Conservation (phyloP, 2,888 invertebrate genomes). For the Chrysodeixis includens region DNA sequence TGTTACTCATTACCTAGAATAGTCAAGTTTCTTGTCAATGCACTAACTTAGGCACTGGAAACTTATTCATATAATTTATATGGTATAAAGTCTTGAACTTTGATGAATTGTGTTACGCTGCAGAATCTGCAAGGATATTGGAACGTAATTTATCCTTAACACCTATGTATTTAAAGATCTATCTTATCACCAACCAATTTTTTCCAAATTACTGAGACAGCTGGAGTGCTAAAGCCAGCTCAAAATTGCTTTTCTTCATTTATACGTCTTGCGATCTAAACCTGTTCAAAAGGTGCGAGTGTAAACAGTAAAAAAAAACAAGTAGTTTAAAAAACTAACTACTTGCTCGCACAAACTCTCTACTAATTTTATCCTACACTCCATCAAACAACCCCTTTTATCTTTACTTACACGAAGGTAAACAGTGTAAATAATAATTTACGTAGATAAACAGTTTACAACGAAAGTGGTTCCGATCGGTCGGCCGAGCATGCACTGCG, state of each 20-base stretch:
- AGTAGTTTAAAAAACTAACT: too few species aligned
- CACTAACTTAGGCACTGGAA: neutral
- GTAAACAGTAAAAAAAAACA: too few species aligned
- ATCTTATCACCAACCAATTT: too few species aligned
- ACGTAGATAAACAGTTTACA: constrained; percentile 52
- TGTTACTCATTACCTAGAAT: constrained; percentile 3
- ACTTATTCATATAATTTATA: neutral
- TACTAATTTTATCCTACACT: constrained; percentile 25
- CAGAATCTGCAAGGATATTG: too few species aligned
- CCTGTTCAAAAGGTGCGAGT: too few species aligned
- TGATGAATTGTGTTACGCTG: neutral
- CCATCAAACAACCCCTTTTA: constrained; percentile 41
- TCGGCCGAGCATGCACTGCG: constrained; percentile 20
- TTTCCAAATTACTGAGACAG: too few species aligned
- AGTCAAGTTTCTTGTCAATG: constrained; percentile 1
- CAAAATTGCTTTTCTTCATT: too few species aligned
- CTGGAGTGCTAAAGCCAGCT: too few species aligned
- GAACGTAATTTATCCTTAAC: too few species aligned
- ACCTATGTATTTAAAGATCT: too few species aligned
- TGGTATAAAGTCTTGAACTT: neutral
- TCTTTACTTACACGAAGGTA: constrained; percentile 35
- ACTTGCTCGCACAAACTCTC: neutral
- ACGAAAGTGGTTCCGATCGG: constrained; percentile 64
- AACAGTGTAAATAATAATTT: neutral
- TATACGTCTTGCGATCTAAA: too few species aligned